phyloP scores from a whole-genome alignment of 2,888 invertebrate genomes.

The Macropis europaea region DNA sequence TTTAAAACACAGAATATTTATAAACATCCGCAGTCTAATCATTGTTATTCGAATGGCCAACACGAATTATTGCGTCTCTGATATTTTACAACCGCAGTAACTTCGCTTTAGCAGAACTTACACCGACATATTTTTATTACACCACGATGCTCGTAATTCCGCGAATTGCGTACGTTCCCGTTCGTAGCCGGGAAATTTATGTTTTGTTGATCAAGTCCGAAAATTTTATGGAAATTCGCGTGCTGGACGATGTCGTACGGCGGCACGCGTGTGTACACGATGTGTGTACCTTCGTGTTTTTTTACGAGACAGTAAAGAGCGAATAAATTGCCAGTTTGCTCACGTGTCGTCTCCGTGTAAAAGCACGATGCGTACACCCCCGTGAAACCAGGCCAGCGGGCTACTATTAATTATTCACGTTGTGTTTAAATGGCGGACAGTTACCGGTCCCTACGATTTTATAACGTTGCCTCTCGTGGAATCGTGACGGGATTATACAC shows the following conservation, averaged over 20 bases:
- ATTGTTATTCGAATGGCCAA: no score
- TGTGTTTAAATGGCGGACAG: conserved; percentile 56
- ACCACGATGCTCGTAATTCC: conserved; percentile 2
- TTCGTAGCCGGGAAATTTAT: conserved; percentile 15
- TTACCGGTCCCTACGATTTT: conserved; percentile 52
- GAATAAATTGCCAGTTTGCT: conserved; percentile 70
- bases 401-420: conserved; percentile 65
- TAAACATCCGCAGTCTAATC: no score
- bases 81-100: conserved; percentile 5
- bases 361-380: conserved; percentile 51
- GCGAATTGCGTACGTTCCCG: conserved; percentile 9
- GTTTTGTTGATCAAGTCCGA: conserved; percentile 33
- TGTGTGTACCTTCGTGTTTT: conserved; percentile 30
- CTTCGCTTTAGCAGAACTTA: conserved; percentile 17
- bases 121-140: not conserved
- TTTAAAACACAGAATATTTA: no score
- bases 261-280: not conserved
- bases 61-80: no score
- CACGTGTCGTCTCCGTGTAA: conserved; percentile 67
- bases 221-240: conserved; percentile 31
- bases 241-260: not conserved
- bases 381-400: conserved; percentile 53
- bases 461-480: conserved; percentile 48
- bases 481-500: conserved; percentile 56
- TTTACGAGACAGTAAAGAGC: conserved; percentile 69